Conservation (phyloP, 1,140 invertebrate genomes). For the Drosophila sechellia region DNA sequence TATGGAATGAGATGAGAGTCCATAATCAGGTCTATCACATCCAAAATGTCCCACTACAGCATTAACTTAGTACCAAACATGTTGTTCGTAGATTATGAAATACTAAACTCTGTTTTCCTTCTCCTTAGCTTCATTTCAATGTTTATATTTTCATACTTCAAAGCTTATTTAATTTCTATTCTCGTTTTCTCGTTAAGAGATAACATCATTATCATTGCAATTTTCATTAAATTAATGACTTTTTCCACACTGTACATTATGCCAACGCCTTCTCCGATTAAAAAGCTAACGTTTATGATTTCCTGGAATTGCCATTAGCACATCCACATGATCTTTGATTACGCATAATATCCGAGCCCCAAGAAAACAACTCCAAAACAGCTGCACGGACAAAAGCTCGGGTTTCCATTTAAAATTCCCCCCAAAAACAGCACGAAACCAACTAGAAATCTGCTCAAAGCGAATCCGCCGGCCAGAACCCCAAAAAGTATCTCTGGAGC, state of each 20-base stretch:
- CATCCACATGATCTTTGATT: conserved; percentile 22
- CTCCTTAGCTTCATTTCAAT: no score
- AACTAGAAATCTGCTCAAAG: conserved; percentile 64
- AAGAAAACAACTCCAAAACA: conserved; percentile 28
- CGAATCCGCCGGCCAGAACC: conserved; percentile 16
- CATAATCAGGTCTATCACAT: no score
- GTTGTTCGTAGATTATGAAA: no score
- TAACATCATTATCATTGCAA: no score
- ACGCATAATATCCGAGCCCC: background rate
- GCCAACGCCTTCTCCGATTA: background rate
- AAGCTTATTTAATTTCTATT: no score
- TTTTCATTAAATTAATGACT: background rate
- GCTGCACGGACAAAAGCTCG: conserved; percentile 62
- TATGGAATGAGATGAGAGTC: no score
- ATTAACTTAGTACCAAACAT: no score
- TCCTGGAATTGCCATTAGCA: conserved; percentile 28
- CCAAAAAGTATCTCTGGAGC: conserved; percentile 30
- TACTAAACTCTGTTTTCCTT: no score
- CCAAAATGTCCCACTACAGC: no score
- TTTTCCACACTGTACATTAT: no score
- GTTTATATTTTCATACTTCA: no score
- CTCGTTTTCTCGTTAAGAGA: no score
- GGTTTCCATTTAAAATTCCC: conserved; percentile 58
- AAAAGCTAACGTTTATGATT: conserved; percentile 32
- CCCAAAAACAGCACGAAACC: conserved; percentile 32